These are phyloP conservation scores for Corapipo altera DNA, from an alignment of 2,113 vertebrate species.

Conservation along the genomic window DNA sequence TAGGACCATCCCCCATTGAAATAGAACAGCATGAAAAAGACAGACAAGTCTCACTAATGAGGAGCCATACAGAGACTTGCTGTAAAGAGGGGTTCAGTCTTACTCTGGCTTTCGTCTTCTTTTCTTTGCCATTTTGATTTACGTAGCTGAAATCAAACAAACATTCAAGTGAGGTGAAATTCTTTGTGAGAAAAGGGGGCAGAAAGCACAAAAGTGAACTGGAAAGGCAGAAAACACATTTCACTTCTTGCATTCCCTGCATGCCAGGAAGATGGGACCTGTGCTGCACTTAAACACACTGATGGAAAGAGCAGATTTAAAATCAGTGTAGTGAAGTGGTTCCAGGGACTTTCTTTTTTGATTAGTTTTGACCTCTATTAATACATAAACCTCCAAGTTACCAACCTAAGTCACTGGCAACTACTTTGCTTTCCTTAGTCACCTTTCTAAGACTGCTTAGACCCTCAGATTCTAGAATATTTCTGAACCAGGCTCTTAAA, in stretches of 20 bases:
- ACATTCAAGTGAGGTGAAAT: background rate
- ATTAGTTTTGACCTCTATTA: background rate
- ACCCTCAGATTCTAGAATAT: background rate
- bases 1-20: background rate
- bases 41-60: background rate
- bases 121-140: background rate
- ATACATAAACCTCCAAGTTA: background rate
- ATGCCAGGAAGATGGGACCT: background rate
- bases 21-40: background rate
- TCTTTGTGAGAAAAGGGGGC: background rate
- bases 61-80: background rate
- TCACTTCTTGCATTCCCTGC: background rate
- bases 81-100: background rate
- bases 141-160: background rate
- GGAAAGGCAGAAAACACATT: background rate
- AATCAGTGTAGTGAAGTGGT: background rate
- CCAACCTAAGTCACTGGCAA: background rate
- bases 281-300: background rate
- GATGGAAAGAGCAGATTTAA: background rate
- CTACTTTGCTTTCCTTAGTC: background rate
- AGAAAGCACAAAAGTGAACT: background rate
- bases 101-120: background rate
- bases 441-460: background rate
- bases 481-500: conserved; percentile 5
- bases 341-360: background rate